Conservation (phyloP, 2,888 invertebrate genomes). For the Parochlus steinenii region DNA sequence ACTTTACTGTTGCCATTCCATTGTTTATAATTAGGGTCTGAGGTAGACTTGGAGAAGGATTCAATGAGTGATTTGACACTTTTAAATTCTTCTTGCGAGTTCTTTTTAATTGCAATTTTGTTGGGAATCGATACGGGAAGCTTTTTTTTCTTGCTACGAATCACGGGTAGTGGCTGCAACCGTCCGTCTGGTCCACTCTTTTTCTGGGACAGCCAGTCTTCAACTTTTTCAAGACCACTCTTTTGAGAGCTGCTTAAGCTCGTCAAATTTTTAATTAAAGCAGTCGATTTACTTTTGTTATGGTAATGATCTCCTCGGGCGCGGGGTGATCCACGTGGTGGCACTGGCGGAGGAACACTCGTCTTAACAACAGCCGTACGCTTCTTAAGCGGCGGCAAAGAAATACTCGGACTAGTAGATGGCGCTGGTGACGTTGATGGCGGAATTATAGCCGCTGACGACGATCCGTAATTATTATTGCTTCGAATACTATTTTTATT, state of each 20-base stretch:
- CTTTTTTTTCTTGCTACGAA: too few species aligned
- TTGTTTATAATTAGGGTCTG: not conserved
- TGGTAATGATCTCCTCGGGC: slow-evolving; percentile 35
- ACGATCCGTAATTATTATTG: too few species aligned
- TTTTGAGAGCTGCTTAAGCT: not conserved
- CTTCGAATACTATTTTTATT: not conserved
- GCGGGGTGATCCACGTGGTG: slow-evolving; percentile 66
- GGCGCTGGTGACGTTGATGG: slow-evolving; percentile 19
- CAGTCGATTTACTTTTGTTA: slow-evolving; percentile 12
- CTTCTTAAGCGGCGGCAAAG: slow-evolving; percentile 60
- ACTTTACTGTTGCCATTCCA: not conserved
- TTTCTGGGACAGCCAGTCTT: slow-evolving; percentile 5
- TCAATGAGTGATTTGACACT: slow-evolving; percentile 4
- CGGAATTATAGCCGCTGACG: too few species aligned
- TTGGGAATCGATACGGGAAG: too few species aligned
- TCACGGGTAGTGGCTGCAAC: too few species aligned
- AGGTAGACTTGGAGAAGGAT: not conserved
- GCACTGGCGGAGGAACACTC: slow-evolving; percentile 76
- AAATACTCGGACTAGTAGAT: slow-evolving; percentile 36
- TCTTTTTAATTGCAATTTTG: too few species aligned
- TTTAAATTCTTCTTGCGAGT: slow-evolving; percentile 6
- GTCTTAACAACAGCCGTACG: slow-evolving; percentile 46
- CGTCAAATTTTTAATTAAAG: not conserved
- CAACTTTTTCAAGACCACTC: slow-evolving; percentile 5
- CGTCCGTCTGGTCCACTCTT: too few species aligned